Percentiles rank a stretch among this genome's conserved stretches.
Conservation (phyloP, 2,888 invertebrate genomes). For the Amphipyra berbera region DNA sequence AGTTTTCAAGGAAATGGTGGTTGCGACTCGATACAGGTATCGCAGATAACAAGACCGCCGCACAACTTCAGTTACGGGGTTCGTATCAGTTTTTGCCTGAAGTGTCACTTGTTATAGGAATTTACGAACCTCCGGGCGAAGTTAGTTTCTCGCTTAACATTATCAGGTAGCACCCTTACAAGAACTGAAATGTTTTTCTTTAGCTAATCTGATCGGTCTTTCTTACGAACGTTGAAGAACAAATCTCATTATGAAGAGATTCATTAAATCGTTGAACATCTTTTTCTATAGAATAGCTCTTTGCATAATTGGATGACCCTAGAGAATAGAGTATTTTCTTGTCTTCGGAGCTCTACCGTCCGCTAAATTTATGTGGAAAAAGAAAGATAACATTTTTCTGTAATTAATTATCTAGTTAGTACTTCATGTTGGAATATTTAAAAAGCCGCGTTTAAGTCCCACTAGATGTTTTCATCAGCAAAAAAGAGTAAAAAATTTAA, state of each 20-base stretch:
- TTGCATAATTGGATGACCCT: constrained; percentile 66
- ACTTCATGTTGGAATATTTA: constrained; percentile 23
- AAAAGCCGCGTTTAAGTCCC: constrained; percentile 7
- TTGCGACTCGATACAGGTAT: constrained; percentile 27
- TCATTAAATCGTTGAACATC: constrained; percentile 53
- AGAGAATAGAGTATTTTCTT: constrained; percentile 58
- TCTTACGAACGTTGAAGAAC: constrained; percentile 30
- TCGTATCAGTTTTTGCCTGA: constrained; percentile 18
- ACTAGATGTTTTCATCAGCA: constrained; percentile 21
- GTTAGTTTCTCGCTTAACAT: constrained; percentile 13
- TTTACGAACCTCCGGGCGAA: constrained; percentile 12
- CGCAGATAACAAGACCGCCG: constrained; percentile 58
- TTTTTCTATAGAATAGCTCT: constrained; percentile 55
- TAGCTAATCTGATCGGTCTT: constrained; percentile 27
- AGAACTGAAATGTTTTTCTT: constrained; percentile 21
- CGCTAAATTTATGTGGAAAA: constrained; percentile 27
- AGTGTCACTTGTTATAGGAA: constrained; percentile 31
- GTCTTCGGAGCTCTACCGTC: constrained; percentile 39
- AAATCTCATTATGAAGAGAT: constrained; percentile 50
- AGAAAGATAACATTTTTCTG: constrained; percentile 17
- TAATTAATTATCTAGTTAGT: constrained; percentile 31
- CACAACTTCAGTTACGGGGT: constrained; percentile 26
- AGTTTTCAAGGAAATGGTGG: constrained; percentile 41
- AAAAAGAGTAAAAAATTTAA: constrained; percentile 35
- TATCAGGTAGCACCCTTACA: constrained; percentile 12